These are phyloP conservation scores for Myanophis thanlyinensis DNA, from an alignment of 2,113 vertebrate species.

Conservation along the genomic window DNA sequence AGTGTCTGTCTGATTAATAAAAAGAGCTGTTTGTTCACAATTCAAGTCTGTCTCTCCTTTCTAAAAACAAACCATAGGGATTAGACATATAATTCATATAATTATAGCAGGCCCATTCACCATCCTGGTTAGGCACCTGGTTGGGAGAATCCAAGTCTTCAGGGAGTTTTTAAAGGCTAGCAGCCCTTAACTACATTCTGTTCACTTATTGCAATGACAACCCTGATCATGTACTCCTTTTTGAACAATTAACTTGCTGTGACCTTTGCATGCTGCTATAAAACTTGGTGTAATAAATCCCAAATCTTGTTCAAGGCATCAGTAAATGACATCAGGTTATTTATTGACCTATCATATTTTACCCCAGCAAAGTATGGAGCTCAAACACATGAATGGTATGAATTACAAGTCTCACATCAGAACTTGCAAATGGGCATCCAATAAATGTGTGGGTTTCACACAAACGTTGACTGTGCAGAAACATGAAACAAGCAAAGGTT, in stretches of 20 bases:
- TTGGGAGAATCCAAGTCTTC: background rate
- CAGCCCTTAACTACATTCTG: background rate
- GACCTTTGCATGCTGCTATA: background rate
- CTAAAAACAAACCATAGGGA: too few species aligned
- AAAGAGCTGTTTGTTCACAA: too few species aligned
- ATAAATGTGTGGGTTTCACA: background rate
- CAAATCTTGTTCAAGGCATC: background rate
- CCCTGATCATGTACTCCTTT: background rate
- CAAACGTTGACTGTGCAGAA: fast-evolving
- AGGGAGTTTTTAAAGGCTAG: background rate
- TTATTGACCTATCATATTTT: background rate
- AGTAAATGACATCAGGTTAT: fast-evolving
- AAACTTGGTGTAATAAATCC: background rate
- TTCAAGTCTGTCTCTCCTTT: too few species aligned
- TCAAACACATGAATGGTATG: fast-evolving
- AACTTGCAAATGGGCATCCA: background rate
- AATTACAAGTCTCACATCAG: background rate
- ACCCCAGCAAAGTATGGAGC: background rate
- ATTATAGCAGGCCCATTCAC: background rate
- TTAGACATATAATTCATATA: background rate
- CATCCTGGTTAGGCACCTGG: background rate
- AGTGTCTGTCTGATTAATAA: too few species aligned
- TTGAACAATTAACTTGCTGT: background rate
- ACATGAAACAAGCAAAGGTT: background rate
- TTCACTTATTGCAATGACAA: background rate